phyloP scores from a whole-genome alignment of 2,113 vertebrate species.

The Otocyon megalotis region DNA sequence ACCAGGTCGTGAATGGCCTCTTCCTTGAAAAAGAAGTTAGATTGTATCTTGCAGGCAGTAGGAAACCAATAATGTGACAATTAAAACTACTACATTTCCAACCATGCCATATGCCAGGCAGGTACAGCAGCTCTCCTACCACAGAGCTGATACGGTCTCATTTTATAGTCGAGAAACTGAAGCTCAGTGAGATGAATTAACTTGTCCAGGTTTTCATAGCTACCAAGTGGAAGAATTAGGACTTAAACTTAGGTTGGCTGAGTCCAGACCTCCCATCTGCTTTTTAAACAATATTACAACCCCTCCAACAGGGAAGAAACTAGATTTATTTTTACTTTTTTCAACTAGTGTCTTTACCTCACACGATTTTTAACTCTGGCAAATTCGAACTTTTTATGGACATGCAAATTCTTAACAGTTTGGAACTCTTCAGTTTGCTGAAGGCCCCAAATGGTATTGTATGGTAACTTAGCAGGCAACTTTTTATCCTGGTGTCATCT shows the following conservation, averaged over 20 bases:
- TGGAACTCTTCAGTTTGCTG: background rate
- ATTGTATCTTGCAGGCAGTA: conserved; percentile 34
- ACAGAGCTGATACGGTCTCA: background rate
- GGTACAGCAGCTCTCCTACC: background rate
- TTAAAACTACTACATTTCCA: conserved; percentile 47
- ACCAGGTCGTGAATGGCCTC: conserved; percentile 37
- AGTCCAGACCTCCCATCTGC: background rate
- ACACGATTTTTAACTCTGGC: background rate
- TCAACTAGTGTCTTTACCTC: conserved; percentile 17
- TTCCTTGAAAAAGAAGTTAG: conserved; percentile 24
- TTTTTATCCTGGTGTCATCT: conserved; percentile 1
- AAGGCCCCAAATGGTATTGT: background rate
- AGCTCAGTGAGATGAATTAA: background rate
- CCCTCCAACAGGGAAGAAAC: background rate
- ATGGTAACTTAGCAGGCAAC: background rate
- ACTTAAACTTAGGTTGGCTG: conserved; percentile 15
- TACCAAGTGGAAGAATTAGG: conserved; percentile 25
- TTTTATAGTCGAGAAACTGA: conserved; percentile 32
- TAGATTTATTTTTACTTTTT: conserved; percentile 29
- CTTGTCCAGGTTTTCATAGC: conserved; percentile 36
- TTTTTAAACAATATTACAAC: conserved; percentile 38
- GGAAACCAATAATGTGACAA: conserved; percentile 47
- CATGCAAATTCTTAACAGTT: conserved; percentile 46
- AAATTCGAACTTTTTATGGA: conserved; percentile 2
- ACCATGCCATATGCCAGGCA: background rate